These are phyloP conservation scores for Peromyscus aztecus DNA, from an alignment of 2,797 vertebrate genomes.

Conservation along the genomic window DNA sequence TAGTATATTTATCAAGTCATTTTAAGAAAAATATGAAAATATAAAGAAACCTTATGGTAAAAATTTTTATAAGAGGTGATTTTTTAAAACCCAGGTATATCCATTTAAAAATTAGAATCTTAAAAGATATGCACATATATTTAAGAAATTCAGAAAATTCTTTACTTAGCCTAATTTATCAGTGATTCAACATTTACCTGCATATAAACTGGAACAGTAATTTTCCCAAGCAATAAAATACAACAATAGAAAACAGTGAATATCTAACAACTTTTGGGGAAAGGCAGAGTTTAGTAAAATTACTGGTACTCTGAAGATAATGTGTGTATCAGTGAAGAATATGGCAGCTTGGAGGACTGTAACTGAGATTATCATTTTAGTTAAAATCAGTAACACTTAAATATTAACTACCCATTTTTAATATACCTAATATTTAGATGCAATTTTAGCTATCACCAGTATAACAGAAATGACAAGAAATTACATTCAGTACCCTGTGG, in stretches of 20 bases:
- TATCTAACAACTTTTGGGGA: neutral
- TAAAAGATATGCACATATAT: neutral
- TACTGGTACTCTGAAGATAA: neutral
- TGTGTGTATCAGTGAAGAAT: neutral
- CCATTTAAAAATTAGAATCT: conserved; percentile 50
- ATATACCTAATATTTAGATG: neutral
- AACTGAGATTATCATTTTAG: neutral
- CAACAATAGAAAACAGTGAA: neutral
- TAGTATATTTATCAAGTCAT: neutral
- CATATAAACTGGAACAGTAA: conserved; percentile 5
- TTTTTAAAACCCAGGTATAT: neutral
- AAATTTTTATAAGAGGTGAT: conserved; percentile 23
- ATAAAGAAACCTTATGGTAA: conserved; percentile 35
- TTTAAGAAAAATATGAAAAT: conserved; percentile 43
- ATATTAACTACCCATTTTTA: neutral
- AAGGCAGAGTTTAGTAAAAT: neutral
- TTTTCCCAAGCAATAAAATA: neutral
- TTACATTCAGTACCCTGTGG: neutral
- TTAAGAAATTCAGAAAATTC: neutral
- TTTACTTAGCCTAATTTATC: conserved; percentile 18
- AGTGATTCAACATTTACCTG: conserved; percentile 30
- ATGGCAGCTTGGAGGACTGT: neutral
- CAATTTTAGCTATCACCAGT: neutral
- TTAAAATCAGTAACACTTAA: neutral
- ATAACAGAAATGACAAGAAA: neutral